These are phyloP conservation scores for Eutolmus rufibarbis DNA, from an alignment of 2,888 invertebrate species.

Conservation along the genomic window DNA sequence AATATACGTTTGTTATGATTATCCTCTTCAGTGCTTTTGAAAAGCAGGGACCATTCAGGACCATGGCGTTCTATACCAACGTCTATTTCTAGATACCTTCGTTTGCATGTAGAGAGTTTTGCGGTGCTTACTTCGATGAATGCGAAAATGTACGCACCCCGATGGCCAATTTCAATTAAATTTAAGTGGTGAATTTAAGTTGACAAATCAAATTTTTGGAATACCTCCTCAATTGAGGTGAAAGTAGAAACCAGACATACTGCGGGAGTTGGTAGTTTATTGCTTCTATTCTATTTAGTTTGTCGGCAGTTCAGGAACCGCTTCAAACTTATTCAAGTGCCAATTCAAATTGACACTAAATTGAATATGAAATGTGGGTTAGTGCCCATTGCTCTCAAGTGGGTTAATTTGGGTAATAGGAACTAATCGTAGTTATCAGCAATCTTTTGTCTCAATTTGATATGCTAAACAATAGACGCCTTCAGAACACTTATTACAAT, in stretches of 20 bases:
- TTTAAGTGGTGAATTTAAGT: conserved; percentile 20
- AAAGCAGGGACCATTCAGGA: not conserved
- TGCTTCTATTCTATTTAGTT: not conserved
- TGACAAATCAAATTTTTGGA: conserved; percentile 29
- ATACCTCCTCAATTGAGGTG: not conserved
- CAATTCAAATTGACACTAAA: not conserved
- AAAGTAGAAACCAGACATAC: not conserved
- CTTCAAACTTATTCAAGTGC: not conserved
- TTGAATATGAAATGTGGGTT: not conserved
- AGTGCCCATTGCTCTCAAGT: not conserved
- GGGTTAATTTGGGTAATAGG: not conserved
- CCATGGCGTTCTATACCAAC: not conserved
- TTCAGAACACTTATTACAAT: not conserved
- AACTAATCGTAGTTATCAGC: not conserved
- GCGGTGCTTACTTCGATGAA: not conserved
- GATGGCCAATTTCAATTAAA: conserved; percentile 36
- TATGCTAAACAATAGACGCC: not conserved
- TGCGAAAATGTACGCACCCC: not conserved
- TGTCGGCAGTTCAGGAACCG: not conserved
- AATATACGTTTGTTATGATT: conserved; percentile 32
- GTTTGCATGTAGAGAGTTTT: not conserved
- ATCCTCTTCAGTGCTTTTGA: not conserved
- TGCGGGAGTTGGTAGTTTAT: not conserved
- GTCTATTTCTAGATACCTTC: not conserved
- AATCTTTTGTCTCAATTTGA: not conserved